A percentile compares a stretch with the other conserved stretches of the same genome.
These are phyloP conservation scores for Chaetogeoica ovagalla DNA, from an alignment of 2,888 invertebrate species.

Conservation along the genomic window DNA sequence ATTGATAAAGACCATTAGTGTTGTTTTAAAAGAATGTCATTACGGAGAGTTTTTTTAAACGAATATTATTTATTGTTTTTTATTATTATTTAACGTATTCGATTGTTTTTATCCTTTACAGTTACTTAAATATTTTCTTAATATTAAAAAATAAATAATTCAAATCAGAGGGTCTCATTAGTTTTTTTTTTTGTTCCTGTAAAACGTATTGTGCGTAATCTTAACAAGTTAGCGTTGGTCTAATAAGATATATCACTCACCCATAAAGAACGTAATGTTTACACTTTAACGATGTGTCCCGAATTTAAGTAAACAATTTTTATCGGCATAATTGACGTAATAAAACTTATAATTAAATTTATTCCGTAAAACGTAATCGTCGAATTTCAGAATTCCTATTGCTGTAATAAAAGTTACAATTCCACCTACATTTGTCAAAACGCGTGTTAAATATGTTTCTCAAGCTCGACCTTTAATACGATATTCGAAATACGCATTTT, in stretches of 20 bases:
- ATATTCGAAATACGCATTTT: background rate
- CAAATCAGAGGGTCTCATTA: background rate
- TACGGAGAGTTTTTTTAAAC: no score
- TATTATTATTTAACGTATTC: no score
- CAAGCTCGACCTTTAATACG: background rate
- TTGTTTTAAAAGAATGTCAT: no score
- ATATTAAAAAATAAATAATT: no score
- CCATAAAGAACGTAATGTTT: background rate
- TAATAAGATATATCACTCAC: background rate
- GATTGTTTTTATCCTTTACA: no score
- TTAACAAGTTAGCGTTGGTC: no score
- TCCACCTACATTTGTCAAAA: background rate
- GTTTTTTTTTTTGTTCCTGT: no score
- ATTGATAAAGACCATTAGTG: no score
- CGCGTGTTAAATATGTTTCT: background rate
- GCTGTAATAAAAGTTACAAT: background rate
- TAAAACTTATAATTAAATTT: constrained; percentile 4
- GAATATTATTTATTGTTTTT: no score
- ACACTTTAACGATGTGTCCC: no score
- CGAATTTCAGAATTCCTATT: background rate
- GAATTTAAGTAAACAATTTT: background rate
- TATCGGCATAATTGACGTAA: background rate
- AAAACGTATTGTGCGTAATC: no score
- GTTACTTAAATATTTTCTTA: no score
- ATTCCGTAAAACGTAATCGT: background rate